phyloP scores from a whole-genome alignment of 1,140 invertebrate genomes.

The Stenopsyche tienmushanensis region DNA sequence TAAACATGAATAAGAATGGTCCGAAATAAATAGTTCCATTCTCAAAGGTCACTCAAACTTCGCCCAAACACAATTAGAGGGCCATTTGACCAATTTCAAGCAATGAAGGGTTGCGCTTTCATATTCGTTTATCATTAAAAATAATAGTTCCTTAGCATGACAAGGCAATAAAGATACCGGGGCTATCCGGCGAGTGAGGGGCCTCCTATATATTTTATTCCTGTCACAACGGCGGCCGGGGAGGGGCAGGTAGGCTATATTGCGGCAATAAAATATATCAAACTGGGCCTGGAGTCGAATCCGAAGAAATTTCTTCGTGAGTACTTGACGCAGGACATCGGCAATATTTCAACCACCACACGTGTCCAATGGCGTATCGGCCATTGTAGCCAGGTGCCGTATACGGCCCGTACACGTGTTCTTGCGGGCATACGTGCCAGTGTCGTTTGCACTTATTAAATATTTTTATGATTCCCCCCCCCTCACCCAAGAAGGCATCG shows the following conservation, averaged over 20 bases:
- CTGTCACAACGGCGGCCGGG: constrained; percentile 28
- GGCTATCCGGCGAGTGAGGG: background rate
- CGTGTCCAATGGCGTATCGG: constrained; percentile 21
- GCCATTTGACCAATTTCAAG: no score
- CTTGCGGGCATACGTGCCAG: constrained; percentile 22
- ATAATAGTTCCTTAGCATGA: constrained; percentile 10
- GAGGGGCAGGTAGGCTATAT: constrained; percentile 34
- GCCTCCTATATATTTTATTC: constrained; percentile 35
- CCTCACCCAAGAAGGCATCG: background rate
- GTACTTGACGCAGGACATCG: constrained; percentile 30
- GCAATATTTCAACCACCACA: constrained; percentile 28
- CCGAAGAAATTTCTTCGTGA: constrained; percentile 16
- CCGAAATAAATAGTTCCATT: no score
- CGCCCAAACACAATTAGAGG: no score
- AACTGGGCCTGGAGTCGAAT: constrained; percentile 13
- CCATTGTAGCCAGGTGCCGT: constrained; percentile 21
- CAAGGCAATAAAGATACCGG: constrained; percentile 14
- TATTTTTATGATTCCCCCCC: constrained; percentile 16
- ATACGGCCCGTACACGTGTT: constrained; percentile 17
- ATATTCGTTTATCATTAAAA: background rate
- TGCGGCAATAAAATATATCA: constrained; percentile 42
- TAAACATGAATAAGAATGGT: no score
- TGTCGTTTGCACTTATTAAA: constrained; percentile 24
- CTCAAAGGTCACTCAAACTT: no score
- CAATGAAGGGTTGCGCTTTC: no score